Evolutionary conservation across 2,888 invertebrate species (phyloP).

Genomic region (Apodemia zela): DNA sequence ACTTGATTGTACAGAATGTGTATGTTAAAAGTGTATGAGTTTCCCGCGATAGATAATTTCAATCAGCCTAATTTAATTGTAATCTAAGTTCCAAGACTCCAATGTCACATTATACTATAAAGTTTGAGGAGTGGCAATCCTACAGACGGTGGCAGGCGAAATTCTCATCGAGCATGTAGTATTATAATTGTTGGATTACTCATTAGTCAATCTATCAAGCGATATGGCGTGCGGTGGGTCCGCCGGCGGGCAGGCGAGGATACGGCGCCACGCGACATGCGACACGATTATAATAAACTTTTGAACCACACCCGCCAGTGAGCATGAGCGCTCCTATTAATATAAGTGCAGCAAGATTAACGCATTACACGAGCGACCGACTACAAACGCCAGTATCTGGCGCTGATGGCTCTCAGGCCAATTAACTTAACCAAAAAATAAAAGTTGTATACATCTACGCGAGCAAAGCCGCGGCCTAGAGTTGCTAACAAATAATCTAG

Average conservation of each 20-base stretch:
- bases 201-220: slow-evolving; percentile 55
- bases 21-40: too few relatives aligned
- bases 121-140: slow-evolving; percentile 15
- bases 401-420: background rate
- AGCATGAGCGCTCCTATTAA: background rate
- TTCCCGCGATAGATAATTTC: too few relatives aligned
- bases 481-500: background rate
- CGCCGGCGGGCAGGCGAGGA: slow-evolving; percentile 13
- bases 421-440: background rate
- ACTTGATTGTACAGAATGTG: too few relatives aligned
- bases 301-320: background rate
- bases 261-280: slow-evolving; percentile 19
- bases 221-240: slow-evolving; percentile 32
- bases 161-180: slow-evolving; percentile 36
- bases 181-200: slow-evolving; percentile 40
- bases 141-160: slow-evolving; percentile 31
- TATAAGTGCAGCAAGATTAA: background rate
- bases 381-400: background rate
- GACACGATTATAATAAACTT: background rate
- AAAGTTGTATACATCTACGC: too few relatives aligned
- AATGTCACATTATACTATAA: background rate
- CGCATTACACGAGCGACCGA: background rate
- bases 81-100: too few relatives aligned
- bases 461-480: too few relatives aligned
- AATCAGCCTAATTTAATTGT: too few relatives aligned